These are phyloP conservation scores for Pogonomyrmex californicus DNA, from an alignment of 1,140 invertebrate genomes.

Conservation along the genomic window DNA sequence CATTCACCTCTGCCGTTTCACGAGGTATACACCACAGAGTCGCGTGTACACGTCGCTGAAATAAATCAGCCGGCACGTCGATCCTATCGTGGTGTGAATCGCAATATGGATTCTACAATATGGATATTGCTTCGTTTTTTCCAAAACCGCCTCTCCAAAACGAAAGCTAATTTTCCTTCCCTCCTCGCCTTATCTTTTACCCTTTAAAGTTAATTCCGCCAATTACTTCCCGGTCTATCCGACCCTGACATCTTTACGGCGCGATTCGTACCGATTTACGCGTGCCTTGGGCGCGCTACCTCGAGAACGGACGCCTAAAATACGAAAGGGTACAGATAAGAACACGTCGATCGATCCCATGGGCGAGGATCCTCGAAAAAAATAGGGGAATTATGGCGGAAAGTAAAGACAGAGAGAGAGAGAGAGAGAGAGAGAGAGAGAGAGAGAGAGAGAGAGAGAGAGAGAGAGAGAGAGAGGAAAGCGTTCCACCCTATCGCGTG, in stretches of 20 bases:
- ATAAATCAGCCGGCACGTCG: conserved; percentile 39
- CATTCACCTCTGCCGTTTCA: conserved; percentile 12
- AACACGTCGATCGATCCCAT: conserved; percentile 37
- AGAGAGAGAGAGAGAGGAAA: not conserved
- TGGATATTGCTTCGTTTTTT: conserved; percentile 33
- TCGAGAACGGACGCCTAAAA: conserved; percentile 11
- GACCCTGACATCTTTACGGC: conserved; percentile 40
- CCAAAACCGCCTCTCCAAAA: not conserved
- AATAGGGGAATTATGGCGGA: not conserved
- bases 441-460: no score
- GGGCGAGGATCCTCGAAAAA: conserved; percentile 1
- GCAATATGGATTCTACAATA: not conserved
- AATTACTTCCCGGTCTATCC: conserved; percentile 31
- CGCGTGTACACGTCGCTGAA: conserved; percentile 4
- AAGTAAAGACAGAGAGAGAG: not conserved
- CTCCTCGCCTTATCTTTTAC: conserved; percentile 22
- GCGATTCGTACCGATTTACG: conserved; percentile 38
- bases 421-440: no score
- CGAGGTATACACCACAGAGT: not conserved
- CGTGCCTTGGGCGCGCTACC: conserved; percentile 1
- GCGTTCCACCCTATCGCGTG: not conserved
- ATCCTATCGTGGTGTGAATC: conserved; percentile 27
- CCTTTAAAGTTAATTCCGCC: conserved; percentile 47
- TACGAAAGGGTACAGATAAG: conserved; percentile 37
- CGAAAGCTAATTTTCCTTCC: conserved; percentile 18